Conservation (phyloP, 37 sponge, comb jelly and placozoan genomes). For the Hexactinellida sp. region DNA sequence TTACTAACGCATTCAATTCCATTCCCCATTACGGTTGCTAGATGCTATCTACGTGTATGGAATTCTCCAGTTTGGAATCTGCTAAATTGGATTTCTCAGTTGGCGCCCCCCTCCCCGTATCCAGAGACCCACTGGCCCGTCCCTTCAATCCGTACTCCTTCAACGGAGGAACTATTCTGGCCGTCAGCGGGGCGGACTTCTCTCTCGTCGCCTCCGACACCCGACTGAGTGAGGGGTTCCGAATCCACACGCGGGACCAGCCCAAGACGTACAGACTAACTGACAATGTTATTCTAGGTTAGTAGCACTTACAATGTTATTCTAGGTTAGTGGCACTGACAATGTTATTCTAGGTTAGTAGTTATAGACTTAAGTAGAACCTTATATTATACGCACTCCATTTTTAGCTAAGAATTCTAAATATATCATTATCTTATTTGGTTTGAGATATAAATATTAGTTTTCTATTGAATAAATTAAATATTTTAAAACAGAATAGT, state of each 20-base stretch:
- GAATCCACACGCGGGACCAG: conserved; percentile 59
- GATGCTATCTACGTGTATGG: too few species aligned
- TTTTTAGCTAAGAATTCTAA: too few species aligned
- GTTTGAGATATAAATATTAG: too few species aligned
- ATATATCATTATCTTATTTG: too few species aligned
- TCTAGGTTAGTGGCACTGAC: neutral
- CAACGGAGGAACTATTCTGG: conserved; percentile 54
- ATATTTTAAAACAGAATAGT: too few species aligned
- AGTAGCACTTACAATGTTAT: neutral
- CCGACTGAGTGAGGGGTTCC: conserved; percentile 80
- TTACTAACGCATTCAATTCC: too few species aligned
- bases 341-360: neutral
- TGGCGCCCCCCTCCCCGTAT: neutral
- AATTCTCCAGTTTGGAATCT: too few species aligned
- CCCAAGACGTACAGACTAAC: conserved; percentile 77
- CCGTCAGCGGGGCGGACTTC: conserved; percentile 89
- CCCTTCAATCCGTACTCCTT: neutral
- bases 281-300: neutral
- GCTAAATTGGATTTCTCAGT: neutral
- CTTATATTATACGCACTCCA: too few species aligned
- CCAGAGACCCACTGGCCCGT: neutral
- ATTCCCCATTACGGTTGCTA: too few species aligned
- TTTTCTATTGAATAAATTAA: too few species aligned
- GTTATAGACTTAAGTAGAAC: too few species aligned
- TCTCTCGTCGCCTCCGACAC: conserved; percentile 80